Evolutionary conservation across 2,797 vertebrate genomes (phyloP).

Genomic region (Columba guinea): DNA sequence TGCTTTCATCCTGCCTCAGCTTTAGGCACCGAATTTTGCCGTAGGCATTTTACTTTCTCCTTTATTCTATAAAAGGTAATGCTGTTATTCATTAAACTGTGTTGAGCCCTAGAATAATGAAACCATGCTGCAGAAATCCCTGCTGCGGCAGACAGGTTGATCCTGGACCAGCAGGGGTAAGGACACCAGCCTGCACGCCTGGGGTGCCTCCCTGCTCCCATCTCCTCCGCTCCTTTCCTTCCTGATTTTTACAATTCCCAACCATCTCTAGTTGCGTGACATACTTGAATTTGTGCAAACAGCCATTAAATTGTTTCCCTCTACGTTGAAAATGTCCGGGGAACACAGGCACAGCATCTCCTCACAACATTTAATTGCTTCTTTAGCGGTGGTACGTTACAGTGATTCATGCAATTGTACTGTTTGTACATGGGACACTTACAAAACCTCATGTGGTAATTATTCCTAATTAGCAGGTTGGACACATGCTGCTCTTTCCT

Average conservation of each 20-base stretch:
- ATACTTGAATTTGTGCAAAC: background rate
- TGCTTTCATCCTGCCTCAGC: background rate
- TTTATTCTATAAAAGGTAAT: background rate
- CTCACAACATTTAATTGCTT: background rate
- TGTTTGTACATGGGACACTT: conserved; percentile 43
- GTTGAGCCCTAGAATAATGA: background rate
- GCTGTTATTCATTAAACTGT: background rate
- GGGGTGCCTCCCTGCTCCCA: background rate
- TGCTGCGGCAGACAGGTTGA: background rate
- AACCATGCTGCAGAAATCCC: background rate
- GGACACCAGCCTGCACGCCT: background rate
- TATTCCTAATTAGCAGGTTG: conserved; percentile 39
- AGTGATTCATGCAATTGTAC: background rate
- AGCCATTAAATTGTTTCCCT: background rate
- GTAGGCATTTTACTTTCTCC: background rate
- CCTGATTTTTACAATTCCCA: background rate
- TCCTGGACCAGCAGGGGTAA: background rate
- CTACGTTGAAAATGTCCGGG: background rate
- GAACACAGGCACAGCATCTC: background rate
- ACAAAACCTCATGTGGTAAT: conserved; percentile 35
- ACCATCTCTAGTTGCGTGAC: background rate
- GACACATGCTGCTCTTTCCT: conserved; percentile 33
- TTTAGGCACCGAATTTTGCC: background rate
- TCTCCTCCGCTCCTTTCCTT: background rate
- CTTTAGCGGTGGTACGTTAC: background rate